phyloP scores from a whole-genome alignment of 2,797 vertebrate species.

The Epinephelus malabaricus region DNA sequence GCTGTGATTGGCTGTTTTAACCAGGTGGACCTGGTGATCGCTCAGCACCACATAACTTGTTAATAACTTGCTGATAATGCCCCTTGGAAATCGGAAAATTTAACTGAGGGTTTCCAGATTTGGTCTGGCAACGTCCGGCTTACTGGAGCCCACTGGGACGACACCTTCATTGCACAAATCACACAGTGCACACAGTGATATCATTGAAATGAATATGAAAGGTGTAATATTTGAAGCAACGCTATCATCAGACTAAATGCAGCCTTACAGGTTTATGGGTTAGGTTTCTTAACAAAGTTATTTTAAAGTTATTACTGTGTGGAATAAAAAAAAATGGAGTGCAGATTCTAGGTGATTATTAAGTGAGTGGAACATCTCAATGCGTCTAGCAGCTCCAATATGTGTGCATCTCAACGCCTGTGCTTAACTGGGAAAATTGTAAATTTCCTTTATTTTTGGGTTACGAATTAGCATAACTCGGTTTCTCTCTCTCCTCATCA shows the following conservation, averaged over 20 bases:
- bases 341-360: neutral
- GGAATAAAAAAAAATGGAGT: neutral
- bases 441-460: conserved; percentile 22
- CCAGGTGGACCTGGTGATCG: too few relatives aligned
- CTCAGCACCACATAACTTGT: too few relatives aligned
- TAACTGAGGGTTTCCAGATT: too few relatives aligned
- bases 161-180: conserved; percentile 24
- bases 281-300: neutral
- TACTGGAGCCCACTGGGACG: neutral
- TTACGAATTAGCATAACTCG: conserved; percentile 48
- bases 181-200: neutral
- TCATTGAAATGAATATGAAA: conserved; percentile 5
- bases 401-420: neutral
- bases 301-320: neutral
- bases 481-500: conserved; percentile 57
- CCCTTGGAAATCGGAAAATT: too few relatives aligned
- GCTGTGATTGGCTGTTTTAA: too few relatives aligned
- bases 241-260: neutral
- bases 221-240: conserved; percentile 2
- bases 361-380: conserved; percentile 10
- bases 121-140: too few relatives aligned
- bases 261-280: neutral
- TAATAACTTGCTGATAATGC: too few relatives aligned
- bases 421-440: conserved; percentile 22
- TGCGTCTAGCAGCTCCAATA: neutral